A percentile compares a stretch with the other conserved stretches of the same genome.
Evolutionary conservation across 2,888 invertebrate genomes (phyloP).

Genomic region (Prosapia bicincta): DNA sequence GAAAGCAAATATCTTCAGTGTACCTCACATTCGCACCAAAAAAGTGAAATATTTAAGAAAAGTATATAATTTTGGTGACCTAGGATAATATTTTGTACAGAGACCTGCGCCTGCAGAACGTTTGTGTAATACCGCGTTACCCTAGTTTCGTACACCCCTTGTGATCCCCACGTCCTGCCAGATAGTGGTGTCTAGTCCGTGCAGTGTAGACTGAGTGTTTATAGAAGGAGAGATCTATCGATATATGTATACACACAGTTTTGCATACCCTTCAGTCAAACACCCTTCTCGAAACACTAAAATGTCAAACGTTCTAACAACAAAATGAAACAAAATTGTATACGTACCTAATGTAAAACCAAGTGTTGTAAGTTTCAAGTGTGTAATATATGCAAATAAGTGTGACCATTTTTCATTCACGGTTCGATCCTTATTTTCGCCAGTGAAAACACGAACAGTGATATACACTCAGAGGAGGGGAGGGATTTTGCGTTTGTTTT

Average conservation of each 20-base stretch:
- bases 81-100: not conserved
- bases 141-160: not conserved
- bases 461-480: too few relatives aligned
- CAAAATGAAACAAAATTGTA: not conserved
- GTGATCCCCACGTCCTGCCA: not conserved
- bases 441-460: too few relatives aligned
- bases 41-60: constrained; percentile 2
- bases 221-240: too few relatives aligned
- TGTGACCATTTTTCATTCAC: not conserved
- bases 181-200: not conserved
- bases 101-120: not conserved
- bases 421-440: too few relatives aligned
- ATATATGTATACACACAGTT: too few relatives aligned
- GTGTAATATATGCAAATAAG: not conserved
- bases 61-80: not conserved
- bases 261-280: not conserved
- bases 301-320: not conserved
- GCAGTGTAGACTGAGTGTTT: not conserved
- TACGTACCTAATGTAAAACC: not conserved
- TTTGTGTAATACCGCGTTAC: not conserved
- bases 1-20: not conserved
- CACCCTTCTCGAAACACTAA: not conserved
- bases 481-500: too few relatives aligned
- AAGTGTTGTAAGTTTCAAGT: not conserved
- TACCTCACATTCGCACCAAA: constrained; percentile 2